Base-by-base conservation (phyloP, 1,140 invertebrate species). In the Belonocnema kinseyi region DNA sequence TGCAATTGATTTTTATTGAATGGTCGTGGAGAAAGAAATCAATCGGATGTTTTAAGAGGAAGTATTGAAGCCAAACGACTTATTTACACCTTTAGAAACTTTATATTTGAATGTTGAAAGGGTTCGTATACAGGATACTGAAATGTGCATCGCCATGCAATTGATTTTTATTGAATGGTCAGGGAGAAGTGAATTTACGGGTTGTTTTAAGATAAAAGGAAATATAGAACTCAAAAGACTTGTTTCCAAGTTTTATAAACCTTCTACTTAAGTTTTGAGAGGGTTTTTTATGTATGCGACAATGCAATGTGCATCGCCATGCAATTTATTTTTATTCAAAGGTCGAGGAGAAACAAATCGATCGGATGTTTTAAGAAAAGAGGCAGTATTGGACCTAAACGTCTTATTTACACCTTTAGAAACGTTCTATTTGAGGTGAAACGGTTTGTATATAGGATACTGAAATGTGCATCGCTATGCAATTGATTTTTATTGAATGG, bases 1-100 rank as follows among this genome's bases (percentile, higher is more conserved):
- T 66, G 61, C 33, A n/a, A 66, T 66, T 46, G 61, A 66, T 66
- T 66, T 16, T 66, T 66, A 66, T 66, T 66, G 61, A 66, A 66
- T 46, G 61, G 16, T 66, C 16, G 16, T 7, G 7, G 26, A 16
- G 58, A 66, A 33, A 12, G 16, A 26, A 26, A 66, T 66, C 61
- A 14, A 40, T 33, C 1, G 61, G 26, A 16, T 10, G 61, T 66
- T 46, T 66, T 66, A 66, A 66, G 61, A 66, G 26, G 4, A 33
- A 33, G 5, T 33, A 33, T 5, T 33, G 26, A 33, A 33, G 2
- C 26, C 26, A 4, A 5, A 33, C 2, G 2, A 33, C 5, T 33
- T 33, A 33, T 33, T 5, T 33, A 0, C 5, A 33, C 2, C 5
- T 33, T 33, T 33, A 33, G 5, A 33, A 33, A 2, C 26, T 4